phyloP scores from a whole-genome alignment of 2,888 invertebrate species.

The Cabera pusaria region DNA sequence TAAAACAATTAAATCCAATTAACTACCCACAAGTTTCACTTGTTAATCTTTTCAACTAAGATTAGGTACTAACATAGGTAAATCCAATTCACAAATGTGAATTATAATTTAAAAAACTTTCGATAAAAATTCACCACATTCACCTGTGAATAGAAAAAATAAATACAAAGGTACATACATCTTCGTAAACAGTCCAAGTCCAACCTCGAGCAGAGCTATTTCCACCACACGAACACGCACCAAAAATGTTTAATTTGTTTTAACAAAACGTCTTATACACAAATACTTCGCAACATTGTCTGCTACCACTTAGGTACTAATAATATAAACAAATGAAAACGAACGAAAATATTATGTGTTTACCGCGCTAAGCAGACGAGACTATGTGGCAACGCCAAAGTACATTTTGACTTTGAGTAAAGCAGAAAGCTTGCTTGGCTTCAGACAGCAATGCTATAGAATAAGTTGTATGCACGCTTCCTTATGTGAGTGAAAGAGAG shows the following conservation, averaged over 20 bases:
- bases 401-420: conserved; percentile 5
- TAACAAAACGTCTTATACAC: conserved; percentile 47
- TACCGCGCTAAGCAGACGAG: conserved; percentile 33
- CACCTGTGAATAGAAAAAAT: too few relatives aligned
- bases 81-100: too few relatives aligned
- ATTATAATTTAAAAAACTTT: too few relatives aligned
- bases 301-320: too few relatives aligned
- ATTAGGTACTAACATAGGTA: too few relatives aligned
- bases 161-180: conserved; percentile 49
- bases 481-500: conserved; percentile 62
- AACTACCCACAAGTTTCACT: too few relatives aligned
- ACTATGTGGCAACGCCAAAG: too few relatives aligned
- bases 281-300: conserved; percentile 65
- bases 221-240: conserved; percentile 37
- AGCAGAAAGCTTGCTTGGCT: conserved; percentile 27
- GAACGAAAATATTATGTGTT: conserved; percentile 35
- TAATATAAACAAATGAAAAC: conserved; percentile 55
- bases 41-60: too few relatives aligned
- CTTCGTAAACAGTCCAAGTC: conserved; percentile 31
- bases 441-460: too few relatives aligned
- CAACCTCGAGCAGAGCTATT: conserved; percentile 33
- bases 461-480: too few relatives aligned
- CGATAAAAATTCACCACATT: too few relatives aligned
- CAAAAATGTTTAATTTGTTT: conserved; percentile 38
- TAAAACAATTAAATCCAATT: too few relatives aligned